Conservation (phyloP, 2,888 invertebrate genomes). For the Apoda limacodes region DNA sequence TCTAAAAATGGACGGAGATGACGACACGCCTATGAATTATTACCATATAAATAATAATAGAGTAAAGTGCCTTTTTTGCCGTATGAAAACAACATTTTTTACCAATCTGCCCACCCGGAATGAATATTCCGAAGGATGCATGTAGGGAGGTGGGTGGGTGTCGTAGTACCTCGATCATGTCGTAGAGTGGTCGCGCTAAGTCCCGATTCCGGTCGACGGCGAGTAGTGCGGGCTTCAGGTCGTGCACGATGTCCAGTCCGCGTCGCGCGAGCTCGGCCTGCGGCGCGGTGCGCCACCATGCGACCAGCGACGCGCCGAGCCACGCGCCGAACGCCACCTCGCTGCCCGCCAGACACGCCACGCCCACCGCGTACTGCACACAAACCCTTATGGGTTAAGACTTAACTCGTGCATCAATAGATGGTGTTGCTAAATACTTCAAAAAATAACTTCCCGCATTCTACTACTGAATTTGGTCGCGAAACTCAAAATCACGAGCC, state of each 20-base stretch:
- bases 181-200: conserved; percentile 47
- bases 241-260: conserved; percentile 54
- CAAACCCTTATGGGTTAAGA: conserved; percentile 1
- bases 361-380: conserved; percentile 44
- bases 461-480: too few relatives aligned
- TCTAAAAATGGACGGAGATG: too few relatives aligned
- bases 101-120: too few relatives aligned
- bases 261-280: conserved; percentile 58
- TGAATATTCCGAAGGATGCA: too few relatives aligned
- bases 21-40: too few relatives aligned
- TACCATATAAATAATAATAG: too few relatives aligned
- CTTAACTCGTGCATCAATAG: too few relatives aligned
- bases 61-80: too few relatives aligned
- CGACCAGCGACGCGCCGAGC: conserved; percentile 54
- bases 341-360: conserved; percentile 45
- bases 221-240: conserved; percentile 58
- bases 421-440: too few relatives aligned
- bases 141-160: background rate
- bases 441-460: too few relatives aligned
- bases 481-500: too few relatives aligned
- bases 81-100: too few relatives aligned
- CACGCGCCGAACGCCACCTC: conserved; percentile 60
- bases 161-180: conserved; percentile 48
- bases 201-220: conserved; percentile 53
- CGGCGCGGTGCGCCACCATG: conserved; percentile 55